Base-by-base conservation (phyloP, 2,888 invertebrate genomes). In the Drosophila subsilvestris region DNA sequence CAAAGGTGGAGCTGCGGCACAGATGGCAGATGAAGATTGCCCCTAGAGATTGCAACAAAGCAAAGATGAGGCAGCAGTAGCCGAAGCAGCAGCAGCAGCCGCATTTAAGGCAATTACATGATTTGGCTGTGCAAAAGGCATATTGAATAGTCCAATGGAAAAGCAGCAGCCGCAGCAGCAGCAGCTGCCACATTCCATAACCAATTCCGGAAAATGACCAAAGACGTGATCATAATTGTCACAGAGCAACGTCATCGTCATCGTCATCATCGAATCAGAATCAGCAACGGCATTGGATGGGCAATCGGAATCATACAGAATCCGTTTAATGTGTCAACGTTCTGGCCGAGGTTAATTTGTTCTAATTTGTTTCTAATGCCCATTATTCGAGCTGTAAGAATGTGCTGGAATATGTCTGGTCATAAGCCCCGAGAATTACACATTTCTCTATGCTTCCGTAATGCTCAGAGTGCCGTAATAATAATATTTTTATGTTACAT, bases 391-490 rank as follows among this genome's bases (percentile, higher is more conserved):
- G 25, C n/a, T 12, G 9, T 3, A 17, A 20, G 42, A 49, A 22
- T 56, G 9, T 29, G 27, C 9, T 29, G 27, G 27, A 29, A 49
- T 53, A 7, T 65, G 71, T 42, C 45, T 56, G 59, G 63, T 70
- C 72, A 69, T 71, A 61, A 54, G 53, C 56, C 17, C 49, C 56
- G 32, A 48, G 68, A 20, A 48, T 58, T 69, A 69, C 59, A 51
- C 12, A 22, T 22, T 5, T 51, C 57, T 14, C 25, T 14, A 7
- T 32, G 47, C 53, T 74, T 67, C 37, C 37, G 37, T 82, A 85
- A 85, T 82, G 82, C 85, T 54, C 71, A 14, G 37, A 76, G 74
- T 82, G 85, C 82, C 82, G 82, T 82, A 82, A 82, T 82, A 84
- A 63, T 66, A 66, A 44, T 59, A 44, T 60, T 66, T 66, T 63